Conservation (phyloP, 2,888 invertebrate genomes). For the Achlya flavicornis region DNA sequence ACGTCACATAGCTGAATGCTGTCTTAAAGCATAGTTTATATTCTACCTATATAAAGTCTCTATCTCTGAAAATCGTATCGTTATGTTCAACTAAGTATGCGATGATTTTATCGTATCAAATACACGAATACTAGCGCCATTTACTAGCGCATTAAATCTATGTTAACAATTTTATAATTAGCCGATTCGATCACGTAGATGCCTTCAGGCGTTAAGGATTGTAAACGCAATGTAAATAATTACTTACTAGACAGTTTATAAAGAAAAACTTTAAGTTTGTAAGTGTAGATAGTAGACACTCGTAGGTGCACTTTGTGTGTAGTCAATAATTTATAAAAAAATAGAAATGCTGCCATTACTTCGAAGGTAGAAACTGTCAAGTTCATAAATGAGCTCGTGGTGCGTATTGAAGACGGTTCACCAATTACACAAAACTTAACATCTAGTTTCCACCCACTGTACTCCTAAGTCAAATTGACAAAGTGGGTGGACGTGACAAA, state of each 20-base stretch:
- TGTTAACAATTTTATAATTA: neutral
- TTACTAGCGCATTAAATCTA: neutral
- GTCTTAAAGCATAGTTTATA: neutral
- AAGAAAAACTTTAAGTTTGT: no score
- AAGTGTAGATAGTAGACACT: no score
- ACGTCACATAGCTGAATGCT: neutral
- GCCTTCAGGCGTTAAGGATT: no score
- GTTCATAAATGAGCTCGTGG: neutral
- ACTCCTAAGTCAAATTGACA: neutral
- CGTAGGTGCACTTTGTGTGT: neutral
- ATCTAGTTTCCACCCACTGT: neutral
- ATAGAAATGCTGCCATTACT: neutral
- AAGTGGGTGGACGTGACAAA: slow-evolving; percentile 2
- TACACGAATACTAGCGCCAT: neutral
- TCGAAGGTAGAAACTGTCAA: neutral
- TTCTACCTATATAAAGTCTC: neutral
- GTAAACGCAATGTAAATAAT: no score
- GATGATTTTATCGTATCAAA: slow-evolving; percentile 2
- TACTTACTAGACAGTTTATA: no score
- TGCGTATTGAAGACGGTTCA: neutral
- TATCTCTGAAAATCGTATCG: neutral
- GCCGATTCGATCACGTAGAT: no score
- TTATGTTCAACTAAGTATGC: neutral
- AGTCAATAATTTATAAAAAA: neutral
- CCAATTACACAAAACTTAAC: neutral